Conservation (phyloP, 2,113 vertebrate species). For the Festucalex cinctus region DNA sequence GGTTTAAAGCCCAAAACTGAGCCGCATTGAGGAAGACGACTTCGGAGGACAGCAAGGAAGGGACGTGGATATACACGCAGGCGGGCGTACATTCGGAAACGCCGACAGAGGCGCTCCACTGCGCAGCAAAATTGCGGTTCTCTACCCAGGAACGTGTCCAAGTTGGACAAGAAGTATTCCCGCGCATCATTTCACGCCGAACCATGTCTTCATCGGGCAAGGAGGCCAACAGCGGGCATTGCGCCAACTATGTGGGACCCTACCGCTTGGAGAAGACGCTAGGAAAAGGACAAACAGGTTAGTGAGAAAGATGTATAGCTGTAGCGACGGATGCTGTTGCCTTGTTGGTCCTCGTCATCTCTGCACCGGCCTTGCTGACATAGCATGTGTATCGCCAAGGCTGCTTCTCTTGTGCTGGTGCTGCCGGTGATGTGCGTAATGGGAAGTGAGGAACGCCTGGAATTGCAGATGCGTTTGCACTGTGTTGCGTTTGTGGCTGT, state of each 20-base stretch:
- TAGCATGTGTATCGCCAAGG: neutral
- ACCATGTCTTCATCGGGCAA: constrained; percentile 83
- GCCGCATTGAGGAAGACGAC: constrained; percentile 8
- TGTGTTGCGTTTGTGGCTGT: constrained; percentile 5
- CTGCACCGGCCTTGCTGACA: neutral
- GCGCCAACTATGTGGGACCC: constrained; percentile 91
- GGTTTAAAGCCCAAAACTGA: constrained; percentile 41
- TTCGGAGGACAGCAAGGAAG: constrained; percentile 1
- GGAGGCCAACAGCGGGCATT: constrained; percentile 63
- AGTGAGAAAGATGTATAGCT: constrained; percentile 56
- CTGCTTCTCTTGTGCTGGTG: neutral
- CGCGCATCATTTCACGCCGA: neutral
- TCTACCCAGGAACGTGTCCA: constrained; percentile 34
- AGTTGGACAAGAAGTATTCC: constrained; percentile 9
- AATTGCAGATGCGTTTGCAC: constrained; percentile 9
- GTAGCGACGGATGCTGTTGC: neutral
- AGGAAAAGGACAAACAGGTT: constrained; percentile 99
- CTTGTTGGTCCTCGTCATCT: neutral
- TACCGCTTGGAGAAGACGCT: constrained; percentile 99
- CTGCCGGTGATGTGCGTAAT: neutral
- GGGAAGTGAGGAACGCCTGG: neutral
- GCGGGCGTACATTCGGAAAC: constrained; percentile 11
- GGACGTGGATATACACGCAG: constrained; percentile 2
- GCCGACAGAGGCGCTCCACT: constrained; percentile 46
- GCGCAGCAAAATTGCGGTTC: constrained; percentile 49